Evolutionary conservation across 1,140 invertebrate genomes (phyloP), one percentile per base, ranked within the genome.

Genomic region (Pseudomyrmex gracilis): DNA sequence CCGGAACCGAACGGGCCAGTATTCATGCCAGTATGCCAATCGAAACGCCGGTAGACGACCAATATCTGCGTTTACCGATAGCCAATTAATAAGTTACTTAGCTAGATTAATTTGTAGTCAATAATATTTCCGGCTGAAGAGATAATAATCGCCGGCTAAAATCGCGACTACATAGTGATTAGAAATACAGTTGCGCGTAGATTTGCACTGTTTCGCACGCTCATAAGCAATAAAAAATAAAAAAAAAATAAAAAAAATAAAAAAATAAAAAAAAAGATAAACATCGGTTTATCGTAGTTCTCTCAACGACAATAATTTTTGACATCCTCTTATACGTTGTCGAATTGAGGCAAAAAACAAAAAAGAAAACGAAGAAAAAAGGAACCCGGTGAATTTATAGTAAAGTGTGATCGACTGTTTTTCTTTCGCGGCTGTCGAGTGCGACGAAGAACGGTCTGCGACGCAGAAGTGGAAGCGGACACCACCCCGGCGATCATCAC

Each of bases 11-110:
- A 93, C 87, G 92, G 92, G 93, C 93, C 93, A 94, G 93, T 94
- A 94, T 93, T 92, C 85, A 93, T 93, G 93, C 93, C 93, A 94
- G 93, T 93, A 94, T 91, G 90, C 83, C 88, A 92, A 93, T 90
- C 90, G 86, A 80, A 34, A 91, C 88, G 93, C 93, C 93, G 93
- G 93, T 93, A 92, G 88, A 91, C 82, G 90, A 88, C 89, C 90
- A 93, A 91, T 93, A 83, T 78, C 67, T 82, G 70, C 84, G 82
- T 82, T 80, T 82, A 89, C 86, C 86, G 84, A 87, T 91, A 92
- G 90, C 91, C 88, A 93, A 91, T 92, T 91, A 84, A 91, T 92
- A 90, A 89, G 87, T 91, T 90, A 90, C 76, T 85, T 92, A 93
- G 90, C 82, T 93, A 93, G 90, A 83, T 87, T 80, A 92, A 89